phyloP scores from a whole-genome alignment of 2,797 vertebrate species.

The Myotis planiceps region DNA sequence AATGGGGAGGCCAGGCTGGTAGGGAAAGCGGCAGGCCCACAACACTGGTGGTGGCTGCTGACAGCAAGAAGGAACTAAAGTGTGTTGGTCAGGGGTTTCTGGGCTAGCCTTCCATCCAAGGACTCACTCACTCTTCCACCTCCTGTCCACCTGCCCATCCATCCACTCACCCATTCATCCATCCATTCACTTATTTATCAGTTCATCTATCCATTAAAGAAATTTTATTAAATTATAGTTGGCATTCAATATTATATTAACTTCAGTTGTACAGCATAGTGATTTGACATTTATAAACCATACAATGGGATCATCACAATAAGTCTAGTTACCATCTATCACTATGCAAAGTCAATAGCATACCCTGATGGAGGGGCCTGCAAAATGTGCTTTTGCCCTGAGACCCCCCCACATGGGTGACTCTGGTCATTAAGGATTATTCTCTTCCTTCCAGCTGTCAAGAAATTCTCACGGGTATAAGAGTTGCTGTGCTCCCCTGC shows the following conservation, averaged over 20 bases:
- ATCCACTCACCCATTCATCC: too few species aligned
- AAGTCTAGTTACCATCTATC: neutral
- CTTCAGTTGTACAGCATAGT: neutral
- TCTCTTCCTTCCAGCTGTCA: neutral
- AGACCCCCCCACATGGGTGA: too few species aligned
- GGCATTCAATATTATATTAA: neutral
- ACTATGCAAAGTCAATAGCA: neutral
- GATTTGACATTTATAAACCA: neutral
- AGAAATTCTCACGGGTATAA: neutral
- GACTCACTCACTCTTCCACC: neutral
- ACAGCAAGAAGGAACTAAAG: neutral
- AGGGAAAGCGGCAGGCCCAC: conserved; percentile 70
- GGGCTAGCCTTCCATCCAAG: neutral
- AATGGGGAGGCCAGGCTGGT: conserved; percentile 58
- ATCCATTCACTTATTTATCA: neutral
- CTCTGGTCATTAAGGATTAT: neutral
- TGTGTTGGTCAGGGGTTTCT: rapidly evolving
- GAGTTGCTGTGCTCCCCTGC: too few species aligned
- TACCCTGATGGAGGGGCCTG: too few species aligned
- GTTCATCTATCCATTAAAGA: neutral
- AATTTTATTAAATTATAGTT: neutral
- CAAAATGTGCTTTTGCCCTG: neutral
- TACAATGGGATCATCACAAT: neutral
- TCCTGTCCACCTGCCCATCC: too few species aligned
- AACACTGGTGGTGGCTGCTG: conserved; percentile 37